Conservation (phyloP, 2,113 vertebrate species). For the Esox niger region DNA sequence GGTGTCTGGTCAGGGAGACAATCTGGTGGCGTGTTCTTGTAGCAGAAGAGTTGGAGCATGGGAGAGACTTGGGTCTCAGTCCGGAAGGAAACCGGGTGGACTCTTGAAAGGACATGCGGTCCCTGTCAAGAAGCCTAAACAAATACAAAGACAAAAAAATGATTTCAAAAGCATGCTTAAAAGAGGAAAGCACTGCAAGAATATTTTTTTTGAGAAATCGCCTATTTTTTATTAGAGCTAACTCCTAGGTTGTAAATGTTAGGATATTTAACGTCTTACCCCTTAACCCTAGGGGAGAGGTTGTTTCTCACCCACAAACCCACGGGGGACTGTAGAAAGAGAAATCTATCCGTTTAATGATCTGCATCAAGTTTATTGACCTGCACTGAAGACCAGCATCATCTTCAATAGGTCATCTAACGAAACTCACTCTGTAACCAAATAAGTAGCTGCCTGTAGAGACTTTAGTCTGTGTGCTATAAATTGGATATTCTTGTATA, state of each 20-base stretch:
- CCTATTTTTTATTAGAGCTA: conserved; percentile 99
- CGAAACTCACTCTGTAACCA: conserved; percentile 92
- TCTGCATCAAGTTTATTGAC: conserved; percentile 85
- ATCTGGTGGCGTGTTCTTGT: neutral
- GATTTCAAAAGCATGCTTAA: conserved; percentile 86
- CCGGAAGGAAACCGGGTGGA: conserved; percentile 23
- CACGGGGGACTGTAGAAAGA: conserved; percentile 86
- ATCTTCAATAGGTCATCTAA: conserved; percentile 86
- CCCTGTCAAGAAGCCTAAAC: conserved; percentile 44
- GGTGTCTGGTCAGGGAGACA: neutral
- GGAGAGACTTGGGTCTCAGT: neutral
- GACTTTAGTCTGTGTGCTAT: conserved; percentile 78
- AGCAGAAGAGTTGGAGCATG: conserved; percentile 21
- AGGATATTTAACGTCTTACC: conserved; percentile 92
- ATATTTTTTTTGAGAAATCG: conserved; percentile 95
- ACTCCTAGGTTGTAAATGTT: conserved; percentile 98
- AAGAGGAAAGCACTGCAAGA: conserved; percentile 89
- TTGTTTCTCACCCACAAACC: conserved; percentile 36
- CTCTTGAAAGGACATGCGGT: conserved; percentile 12
- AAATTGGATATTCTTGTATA: conserved; percentile 57
- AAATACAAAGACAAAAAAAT: conserved; percentile 30
- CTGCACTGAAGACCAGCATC: conserved; percentile 73
- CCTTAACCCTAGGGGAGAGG: conserved; percentile 81
- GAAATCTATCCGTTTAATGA: conserved; percentile 94
- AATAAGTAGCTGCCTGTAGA: conserved; percentile 97